phyloP scores from a whole-genome alignment of 2,888 invertebrate species.

The Gymnoscelis rufifasciata region DNA sequence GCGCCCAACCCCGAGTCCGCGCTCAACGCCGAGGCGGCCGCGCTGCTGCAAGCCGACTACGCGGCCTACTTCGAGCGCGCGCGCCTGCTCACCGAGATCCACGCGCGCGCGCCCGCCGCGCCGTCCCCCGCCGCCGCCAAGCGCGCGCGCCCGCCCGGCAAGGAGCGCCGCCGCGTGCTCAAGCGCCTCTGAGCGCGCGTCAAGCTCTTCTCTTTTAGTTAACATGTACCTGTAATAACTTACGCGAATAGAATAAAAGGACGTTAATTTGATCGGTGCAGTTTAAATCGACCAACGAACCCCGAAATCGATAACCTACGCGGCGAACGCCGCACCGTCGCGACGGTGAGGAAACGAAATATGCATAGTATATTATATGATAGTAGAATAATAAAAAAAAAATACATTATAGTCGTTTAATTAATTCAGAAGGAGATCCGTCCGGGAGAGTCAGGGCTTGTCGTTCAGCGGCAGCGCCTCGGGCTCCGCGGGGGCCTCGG shows the following conservation, averaged over 20 bases:
- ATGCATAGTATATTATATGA: too few species aligned
- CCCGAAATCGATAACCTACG: too few species aligned
- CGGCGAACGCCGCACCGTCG: too few species aligned
- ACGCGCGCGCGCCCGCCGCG: conserved; percentile 43
- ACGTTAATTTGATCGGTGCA: too few species aligned
- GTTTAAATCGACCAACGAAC: too few species aligned
- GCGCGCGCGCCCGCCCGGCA: conserved; percentile 17
- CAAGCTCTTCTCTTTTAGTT: too few species aligned
- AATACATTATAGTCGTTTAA: too few species aligned
- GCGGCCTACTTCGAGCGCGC: conserved; percentile 88
- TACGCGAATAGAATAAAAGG: too few species aligned
- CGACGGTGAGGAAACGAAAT: too few species aligned
- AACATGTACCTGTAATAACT: too few species aligned
- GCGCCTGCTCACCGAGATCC: conserved; percentile 66
- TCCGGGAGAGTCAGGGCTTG: conserved; percentile 38
- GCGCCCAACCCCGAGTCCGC: conserved; percentile 98
- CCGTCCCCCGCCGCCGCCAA: not conserved
- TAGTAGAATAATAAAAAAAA: too few species aligned
- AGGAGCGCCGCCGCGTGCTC: conserved; percentile 52
- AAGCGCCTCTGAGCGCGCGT: conserved; percentile 51
- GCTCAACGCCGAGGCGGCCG: conserved; percentile 97
- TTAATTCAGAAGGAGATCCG: conserved; percentile 2
- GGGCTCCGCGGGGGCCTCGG: conserved; percentile 45
- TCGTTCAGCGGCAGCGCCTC: conserved; percentile 79
- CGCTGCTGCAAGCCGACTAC: conserved; percentile 93